Base-by-base conservation (phyloP, 2,797 vertebrate species). In the Sebastes baramenuke region DNA sequence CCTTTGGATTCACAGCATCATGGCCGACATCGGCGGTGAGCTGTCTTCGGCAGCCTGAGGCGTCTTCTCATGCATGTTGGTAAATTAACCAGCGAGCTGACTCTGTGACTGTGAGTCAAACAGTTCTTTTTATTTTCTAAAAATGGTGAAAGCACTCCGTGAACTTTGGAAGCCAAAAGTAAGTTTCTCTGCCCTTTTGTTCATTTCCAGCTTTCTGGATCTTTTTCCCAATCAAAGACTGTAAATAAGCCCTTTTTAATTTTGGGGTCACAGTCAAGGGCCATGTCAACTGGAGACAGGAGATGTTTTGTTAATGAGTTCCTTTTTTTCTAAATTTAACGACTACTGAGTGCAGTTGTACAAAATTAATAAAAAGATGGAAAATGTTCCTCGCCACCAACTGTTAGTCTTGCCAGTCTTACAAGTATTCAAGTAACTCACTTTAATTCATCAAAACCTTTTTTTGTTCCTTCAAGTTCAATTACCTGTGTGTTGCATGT, bases 1-100 rank as follows among this genome's bases (percentile, higher is more conserved):
- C 79, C 66, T 97, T 71, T 99, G 98, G 98, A 96, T 99, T 93
- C 98, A 99, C 91, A 96, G 95, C 81, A 94, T 98, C 81, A 96
- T 99, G 95, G 95, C 94, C 4, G 95, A 97, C 52, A 95, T 97
- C 69, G 86, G 93, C 55, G 76, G 92, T 32, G 94, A 94, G 22
- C 81, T 88, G 30, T 84, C 82, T 9, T 73, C 69, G 1, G 72
- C 88, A 20, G 59, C 79, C 0, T 95, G 87, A 46, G 60, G 67
- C 3, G 30, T 66, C 42, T 46, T 3, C 52, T 3, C 20, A 5
- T 38, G 25, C 62, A 29, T 9, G 54, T 34, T 56, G 58, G 64
- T 27, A 65, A 58, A 72, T 32, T 1, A 64, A 71, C 36, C 72
- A 58, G 6, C 11, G 30, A 55, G 9, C 16, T 34, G 27, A 73